These are phyloP conservation scores for Himantopus leucocephalus DNA, from an alignment of 2,113 vertebrate genomes.

Conservation along the genomic window DNA sequence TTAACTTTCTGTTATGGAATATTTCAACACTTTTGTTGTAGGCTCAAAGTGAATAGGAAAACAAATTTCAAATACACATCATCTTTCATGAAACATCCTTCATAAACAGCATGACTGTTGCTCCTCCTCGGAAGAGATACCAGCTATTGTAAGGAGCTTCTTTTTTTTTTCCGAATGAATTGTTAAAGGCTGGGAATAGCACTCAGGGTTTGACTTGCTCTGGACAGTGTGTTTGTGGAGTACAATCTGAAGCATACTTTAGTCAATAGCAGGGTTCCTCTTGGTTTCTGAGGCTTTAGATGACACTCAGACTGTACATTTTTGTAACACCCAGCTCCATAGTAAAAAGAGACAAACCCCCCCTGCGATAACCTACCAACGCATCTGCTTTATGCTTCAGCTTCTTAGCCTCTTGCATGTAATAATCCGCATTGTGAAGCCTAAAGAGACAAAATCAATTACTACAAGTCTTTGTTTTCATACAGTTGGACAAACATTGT, in stretches of 20 bases:
- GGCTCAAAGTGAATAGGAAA: background rate
- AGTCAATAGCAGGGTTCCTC: background rate
- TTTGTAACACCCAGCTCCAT: background rate
- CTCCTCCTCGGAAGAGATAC: background rate
- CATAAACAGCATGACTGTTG: background rate
- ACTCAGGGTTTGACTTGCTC: background rate
- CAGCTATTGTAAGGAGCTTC: background rate
- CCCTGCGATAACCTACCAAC: constrained; percentile 77
- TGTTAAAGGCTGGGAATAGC: background rate
- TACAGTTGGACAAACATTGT: background rate
- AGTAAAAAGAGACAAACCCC: background rate
- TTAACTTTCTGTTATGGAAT: background rate
- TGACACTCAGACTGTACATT: background rate
- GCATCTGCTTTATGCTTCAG: constrained; percentile 96
- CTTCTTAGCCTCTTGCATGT: constrained; percentile 96
- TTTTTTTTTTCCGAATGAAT: background rate
- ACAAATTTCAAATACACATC: background rate
- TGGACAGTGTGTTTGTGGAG: background rate
- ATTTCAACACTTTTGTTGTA: constrained; percentile 13
- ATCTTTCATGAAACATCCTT: background rate
- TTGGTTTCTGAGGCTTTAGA: background rate
- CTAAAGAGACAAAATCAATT: constrained; percentile 74
- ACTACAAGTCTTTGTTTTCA: constrained; percentile 14
- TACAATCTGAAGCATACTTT: background rate
- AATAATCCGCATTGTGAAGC: constrained; percentile 90